phyloP scores from a whole-genome alignment of 2,888 invertebrate genomes.

The Diplolepis rosae region DNA sequence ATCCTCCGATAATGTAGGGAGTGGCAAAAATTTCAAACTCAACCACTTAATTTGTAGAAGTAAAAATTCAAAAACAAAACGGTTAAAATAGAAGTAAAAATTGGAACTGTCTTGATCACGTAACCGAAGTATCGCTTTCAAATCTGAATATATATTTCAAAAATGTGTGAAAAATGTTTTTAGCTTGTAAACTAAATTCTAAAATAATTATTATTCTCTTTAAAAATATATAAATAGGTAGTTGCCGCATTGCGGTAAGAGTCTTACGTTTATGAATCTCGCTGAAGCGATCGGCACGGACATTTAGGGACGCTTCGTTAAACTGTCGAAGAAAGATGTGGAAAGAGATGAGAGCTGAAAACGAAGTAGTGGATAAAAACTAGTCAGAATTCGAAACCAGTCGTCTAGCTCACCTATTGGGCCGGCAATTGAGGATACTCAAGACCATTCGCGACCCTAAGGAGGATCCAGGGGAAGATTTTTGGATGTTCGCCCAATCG shows the following conservation, averaged over 20 bases:
- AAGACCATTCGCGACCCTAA: conserved; percentile 40
- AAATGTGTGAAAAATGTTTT: no score
- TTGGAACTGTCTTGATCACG: no score
- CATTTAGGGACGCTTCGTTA: conserved; percentile 68
- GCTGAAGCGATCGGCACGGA: conserved; percentile 54
- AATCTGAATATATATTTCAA: no score
- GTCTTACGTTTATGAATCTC: conserved; percentile 49
- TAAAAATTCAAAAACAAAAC: no score
- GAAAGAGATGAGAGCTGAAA: conserved; percentile 25
- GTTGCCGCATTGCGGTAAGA: conserved; percentile 34
- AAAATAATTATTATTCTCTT: no score
- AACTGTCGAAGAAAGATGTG: conserved; percentile 46
- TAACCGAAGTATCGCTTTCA: no score
- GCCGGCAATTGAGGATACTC: conserved; percentile 42
- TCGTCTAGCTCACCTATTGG: conserved; percentile 44
- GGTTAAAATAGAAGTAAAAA: no score
- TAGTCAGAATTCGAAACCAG: conserved; percentile 41
- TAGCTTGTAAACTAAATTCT: no score
- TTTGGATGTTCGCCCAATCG: conserved; percentile 71
- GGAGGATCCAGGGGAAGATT: conserved; percentile 51
- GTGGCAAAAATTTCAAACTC: no score
- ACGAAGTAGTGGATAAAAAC: conserved; percentile 49
- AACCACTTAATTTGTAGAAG: no score
- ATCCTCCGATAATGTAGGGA: no score
- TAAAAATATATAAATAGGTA: neutral